Evolutionary conservation across 64 coral and sea anemone genomes (phyloP), one percentile per base, ranked within the genome.

Genomic region (Montipora capricornis): DNA sequence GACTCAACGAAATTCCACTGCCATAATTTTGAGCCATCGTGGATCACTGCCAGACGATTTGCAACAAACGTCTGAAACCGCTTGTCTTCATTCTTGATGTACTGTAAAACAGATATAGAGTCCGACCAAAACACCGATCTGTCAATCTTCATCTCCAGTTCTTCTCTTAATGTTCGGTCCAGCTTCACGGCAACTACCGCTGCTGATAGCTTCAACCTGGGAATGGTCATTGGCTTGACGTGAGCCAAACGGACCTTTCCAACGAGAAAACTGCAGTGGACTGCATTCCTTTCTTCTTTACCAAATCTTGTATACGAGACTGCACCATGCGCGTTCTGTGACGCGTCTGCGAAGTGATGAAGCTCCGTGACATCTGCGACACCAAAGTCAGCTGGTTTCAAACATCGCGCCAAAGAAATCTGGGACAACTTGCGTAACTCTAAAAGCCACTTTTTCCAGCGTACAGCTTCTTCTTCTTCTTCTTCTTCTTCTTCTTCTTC

Each of bases 251-350:
- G 77, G 5, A 47, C 51, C 52, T 79, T 79, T 20, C 47, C 77
- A 79, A 20, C 77, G 44, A 79, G 77, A 15, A 79, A 79, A 79
- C 77, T 79, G 13, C 77, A 79, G 20, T 79, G 77, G 50, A 55
- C 61, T 79, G 16, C 15, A 19, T 48, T 50, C 47, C 5, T 79
- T 52, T 64, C 9, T 51, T 79, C 77, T 6, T 79, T 55, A 16
- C 22, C 47, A 20, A 79, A 50, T 79, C 77, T 79, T n/a, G 47
- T 47, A 55, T 79, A 53, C 20, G 77, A 79, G 3, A 79, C 77
- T 52, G 77, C 50, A 14, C 19, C 46, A 52, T 79, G 52, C 15
- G 77, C 77, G 50, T 20, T 55, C 77, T 79, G 77, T 19, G 77
- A 53, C 14, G 77, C 77, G 60, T 64, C 60, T 64, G 60, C 61